Conservation (phyloP, 2,888 invertebrate species). For the Plagodis dolabraria region DNA sequence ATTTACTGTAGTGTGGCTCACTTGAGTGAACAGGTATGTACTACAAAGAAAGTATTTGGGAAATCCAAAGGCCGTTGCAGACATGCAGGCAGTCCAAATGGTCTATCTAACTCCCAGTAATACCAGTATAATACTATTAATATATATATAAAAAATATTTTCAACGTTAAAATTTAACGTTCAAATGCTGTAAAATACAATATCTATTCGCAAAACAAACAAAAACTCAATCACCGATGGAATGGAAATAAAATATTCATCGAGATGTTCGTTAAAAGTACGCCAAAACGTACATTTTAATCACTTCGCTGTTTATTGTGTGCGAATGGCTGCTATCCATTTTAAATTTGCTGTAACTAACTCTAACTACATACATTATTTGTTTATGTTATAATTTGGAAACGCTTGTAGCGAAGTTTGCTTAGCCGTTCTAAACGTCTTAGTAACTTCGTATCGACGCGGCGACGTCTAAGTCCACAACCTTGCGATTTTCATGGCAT, state of each 20-base stretch:
- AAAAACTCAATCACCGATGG: slow-evolving; percentile 43
- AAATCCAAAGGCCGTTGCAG: too few relatives aligned
- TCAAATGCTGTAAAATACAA: slow-evolving; percentile 29
- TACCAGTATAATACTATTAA: not conserved
- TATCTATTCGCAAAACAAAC: slow-evolving; percentile 39
- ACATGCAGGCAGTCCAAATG: too few relatives aligned
- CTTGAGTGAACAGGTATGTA: too few relatives aligned
- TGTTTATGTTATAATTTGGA: not conserved
- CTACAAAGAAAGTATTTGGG: too few relatives aligned
- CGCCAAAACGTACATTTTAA: slow-evolving; percentile 31
- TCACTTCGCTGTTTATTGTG: slow-evolving; percentile 44
- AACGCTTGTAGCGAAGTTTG: too few relatives aligned
- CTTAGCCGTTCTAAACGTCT: too few relatives aligned
- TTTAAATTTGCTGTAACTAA: slow-evolving; percentile 32
- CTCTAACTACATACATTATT: slow-evolving; percentile 19
- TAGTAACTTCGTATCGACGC: too few relatives aligned
- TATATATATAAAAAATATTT: slow-evolving; percentile 2
- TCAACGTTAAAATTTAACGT: slow-evolving; percentile 14
- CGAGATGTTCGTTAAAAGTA: slow-evolving; percentile 31
- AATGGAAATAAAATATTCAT: slow-evolving; percentile 51
- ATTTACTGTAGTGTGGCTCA: too few relatives aligned
- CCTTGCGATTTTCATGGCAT: too few relatives aligned
- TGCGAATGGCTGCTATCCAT: slow-evolving; percentile 29
- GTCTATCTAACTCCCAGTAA: too few relatives aligned
- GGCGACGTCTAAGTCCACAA: too few relatives aligned